Conservation (phyloP, 2,113 vertebrate genomes). For the Oenanthe oenanthe region DNA sequence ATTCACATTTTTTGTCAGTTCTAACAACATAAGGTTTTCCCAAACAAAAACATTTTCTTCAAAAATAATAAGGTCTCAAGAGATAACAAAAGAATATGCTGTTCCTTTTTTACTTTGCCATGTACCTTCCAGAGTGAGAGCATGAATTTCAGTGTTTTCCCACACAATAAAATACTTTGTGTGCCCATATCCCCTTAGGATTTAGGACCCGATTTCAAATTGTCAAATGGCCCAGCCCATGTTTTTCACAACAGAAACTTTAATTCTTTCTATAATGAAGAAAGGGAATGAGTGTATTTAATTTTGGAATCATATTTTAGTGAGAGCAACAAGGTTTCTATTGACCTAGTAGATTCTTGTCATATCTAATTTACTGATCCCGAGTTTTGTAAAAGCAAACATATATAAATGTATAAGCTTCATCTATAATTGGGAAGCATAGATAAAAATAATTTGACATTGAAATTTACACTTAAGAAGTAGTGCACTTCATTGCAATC, state of each 20-base stretch:
- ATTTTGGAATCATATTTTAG: slow-evolving; percentile 79
- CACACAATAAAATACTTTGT: neutral
- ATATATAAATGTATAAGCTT: slow-evolving; percentile 77
- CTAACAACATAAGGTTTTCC: slow-evolving; percentile 9
- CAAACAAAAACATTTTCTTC: slow-evolving; percentile 28
- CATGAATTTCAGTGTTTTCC: slow-evolving; percentile 23
- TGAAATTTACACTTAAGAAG: slow-evolving; percentile 83
- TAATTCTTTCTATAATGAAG: slow-evolving; percentile 76
- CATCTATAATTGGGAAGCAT: slow-evolving; percentile 78
- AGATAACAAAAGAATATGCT: slow-evolving; percentile 44
- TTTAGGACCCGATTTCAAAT: slow-evolving; percentile 68
- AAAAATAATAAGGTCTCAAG: slow-evolving; percentile 68
- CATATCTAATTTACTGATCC: slow-evolving; percentile 74
- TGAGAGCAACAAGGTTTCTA: slow-evolving; percentile 73
- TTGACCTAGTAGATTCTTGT: slow-evolving; percentile 74
- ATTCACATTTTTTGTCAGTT: slow-evolving; percentile 16
- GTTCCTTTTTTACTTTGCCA: slow-evolving; percentile 11
- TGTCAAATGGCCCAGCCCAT: slow-evolving; percentile 62
- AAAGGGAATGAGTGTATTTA: slow-evolving; percentile 74
- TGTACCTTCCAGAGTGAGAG: slow-evolving; percentile 5
- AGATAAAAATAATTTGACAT: slow-evolving; percentile 86
- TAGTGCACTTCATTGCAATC: slow-evolving; percentile 75
- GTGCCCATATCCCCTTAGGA: slow-evolving; percentile 40
- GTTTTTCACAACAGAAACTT: too few species aligned
- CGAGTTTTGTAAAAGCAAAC: slow-evolving; percentile 74